Evolutionary conservation across 2,113 vertebrate species (phyloP), one percentile per base, ranked within the genome.

Genomic region (Pterocles burchelli): DNA sequence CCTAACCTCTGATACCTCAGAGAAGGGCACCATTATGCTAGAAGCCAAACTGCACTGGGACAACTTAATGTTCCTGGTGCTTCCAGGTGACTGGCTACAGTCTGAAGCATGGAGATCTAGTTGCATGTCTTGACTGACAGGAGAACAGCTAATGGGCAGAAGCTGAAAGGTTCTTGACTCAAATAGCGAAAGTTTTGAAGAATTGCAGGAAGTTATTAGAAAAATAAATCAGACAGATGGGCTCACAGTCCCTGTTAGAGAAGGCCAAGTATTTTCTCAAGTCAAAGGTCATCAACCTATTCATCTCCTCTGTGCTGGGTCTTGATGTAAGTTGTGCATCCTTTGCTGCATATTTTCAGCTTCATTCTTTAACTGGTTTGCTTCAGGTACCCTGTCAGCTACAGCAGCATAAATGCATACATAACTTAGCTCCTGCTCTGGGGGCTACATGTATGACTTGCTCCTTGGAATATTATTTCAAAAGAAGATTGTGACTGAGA

Each of bases 1-100:
- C 24, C n/a, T 26, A 33, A 6, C 14, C 15, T 71, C 51, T 36
- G 19, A 75, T 22, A 29, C 18, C 34, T 43, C 36, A 63, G 46
- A 58, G 10, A 46, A 63, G 6, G 31, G 4, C 1, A 2, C 12
- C 5, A 0, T 54, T 49, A 31, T 22, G 34, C 43, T 33, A 24
- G 43, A 89, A 79, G 34, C 33, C 8, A 6, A 45, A 52, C 13
- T 38, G 26, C 15, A 25, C 22, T 33, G n/a, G 11, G 7, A 34
- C 48, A 85, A 43, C 24, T 48, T 43, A 43, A 45, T 2, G 2
- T 71, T 82, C 11, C 16, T 54, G 28, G 24, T 29, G 13, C 49
- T 88, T 74, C n/a, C 41, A 70, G 51, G n/a, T 43, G 34, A 76
- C 45, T 57, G 34, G 13, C 46, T 57, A 66, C 10, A 13, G 13